Percentiles rank a stretch among this genome's conserved stretches.
Evolutionary conservation across 1,140 invertebrate species (phyloP).

Genomic region (Lucilia sericata): DNA sequence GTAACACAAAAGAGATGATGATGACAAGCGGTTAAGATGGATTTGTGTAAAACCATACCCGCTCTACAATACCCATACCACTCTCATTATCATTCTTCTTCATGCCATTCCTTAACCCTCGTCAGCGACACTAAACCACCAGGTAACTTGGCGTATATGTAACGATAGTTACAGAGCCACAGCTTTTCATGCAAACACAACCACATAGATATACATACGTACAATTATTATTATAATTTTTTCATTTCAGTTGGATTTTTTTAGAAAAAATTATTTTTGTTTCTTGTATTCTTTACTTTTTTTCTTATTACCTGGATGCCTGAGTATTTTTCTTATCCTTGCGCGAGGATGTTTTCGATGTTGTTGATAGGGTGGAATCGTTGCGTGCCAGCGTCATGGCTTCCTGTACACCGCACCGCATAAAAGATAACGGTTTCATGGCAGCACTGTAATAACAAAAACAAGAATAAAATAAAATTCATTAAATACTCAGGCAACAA

Average conservation of each 20-base stretch:
- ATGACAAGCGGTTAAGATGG: slow-evolving; percentile 28
- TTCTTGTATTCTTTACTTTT: background rate
- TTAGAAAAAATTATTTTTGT: background rate
- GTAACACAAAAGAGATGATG: background rate
- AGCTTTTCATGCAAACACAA: background rate
- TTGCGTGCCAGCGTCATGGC: slow-evolving; percentile 67
- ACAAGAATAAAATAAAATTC: slow-evolving; percentile 11
- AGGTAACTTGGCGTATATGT: background rate
- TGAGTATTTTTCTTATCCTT: slow-evolving; percentile 68
- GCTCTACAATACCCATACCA: background rate
- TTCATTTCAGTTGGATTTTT: background rate
- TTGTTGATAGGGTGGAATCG: slow-evolving; percentile 67
- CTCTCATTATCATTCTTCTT: background rate
- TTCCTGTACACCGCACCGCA: slow-evolving; percentile 66
- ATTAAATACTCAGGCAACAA: background rate
- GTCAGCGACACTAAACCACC: background rate
- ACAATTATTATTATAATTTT: background rate
- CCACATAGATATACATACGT: background rate
- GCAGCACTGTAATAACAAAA: slow-evolving; percentile 56
- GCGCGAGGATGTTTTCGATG: slow-evolving; percentile 67
- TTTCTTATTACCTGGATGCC: slow-evolving; percentile 63
- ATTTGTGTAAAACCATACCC: background rate
- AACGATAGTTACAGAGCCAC: background rate
- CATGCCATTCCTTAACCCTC: background rate
- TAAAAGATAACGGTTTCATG: slow-evolving; percentile 67